Evolutionary conservation across 2,797 vertebrate species (phyloP).

Genomic region (Sebastes dallii): DNA sequence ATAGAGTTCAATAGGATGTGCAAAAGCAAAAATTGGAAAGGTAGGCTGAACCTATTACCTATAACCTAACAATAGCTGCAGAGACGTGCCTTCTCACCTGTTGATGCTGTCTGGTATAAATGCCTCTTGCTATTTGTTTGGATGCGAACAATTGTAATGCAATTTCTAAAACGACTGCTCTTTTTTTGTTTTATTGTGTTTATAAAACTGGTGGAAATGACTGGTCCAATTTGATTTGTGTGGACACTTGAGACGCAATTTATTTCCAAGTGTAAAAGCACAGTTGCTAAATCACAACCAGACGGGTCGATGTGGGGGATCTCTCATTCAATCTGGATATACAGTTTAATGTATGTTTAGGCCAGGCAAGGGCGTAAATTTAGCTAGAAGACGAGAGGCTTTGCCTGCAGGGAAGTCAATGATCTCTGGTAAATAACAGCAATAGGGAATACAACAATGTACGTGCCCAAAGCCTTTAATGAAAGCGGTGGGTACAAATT

Average conservation of each 20-base stretch:
- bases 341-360: neutral
- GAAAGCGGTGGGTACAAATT: too few species aligned
- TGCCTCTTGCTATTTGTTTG: neutral
- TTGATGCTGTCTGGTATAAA: too few species aligned
- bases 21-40: too few species aligned
- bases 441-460: neutral
- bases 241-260: slow-evolving; percentile 29
- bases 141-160: neutral
- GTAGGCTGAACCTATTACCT: too few species aligned
- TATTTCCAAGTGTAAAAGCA: slow-evolving; percentile 15
- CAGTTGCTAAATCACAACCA: slow-evolving; percentile 20
- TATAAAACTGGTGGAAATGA: neutral
- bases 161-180: neutral
- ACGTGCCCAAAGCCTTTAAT: too few species aligned
- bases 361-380: neutral
- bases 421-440: neutral
- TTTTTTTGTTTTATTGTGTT: neutral
- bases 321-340: neutral
- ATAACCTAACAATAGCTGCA: too few species aligned
- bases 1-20: too few species aligned
- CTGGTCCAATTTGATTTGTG: slow-evolving; percentile 31
- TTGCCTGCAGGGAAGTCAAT: neutral
- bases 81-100: too few species aligned
- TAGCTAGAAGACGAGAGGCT: neutral
- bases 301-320: neutral